Conservation (phyloP, 2,797 vertebrate species). For the Anas acuta region DNA sequence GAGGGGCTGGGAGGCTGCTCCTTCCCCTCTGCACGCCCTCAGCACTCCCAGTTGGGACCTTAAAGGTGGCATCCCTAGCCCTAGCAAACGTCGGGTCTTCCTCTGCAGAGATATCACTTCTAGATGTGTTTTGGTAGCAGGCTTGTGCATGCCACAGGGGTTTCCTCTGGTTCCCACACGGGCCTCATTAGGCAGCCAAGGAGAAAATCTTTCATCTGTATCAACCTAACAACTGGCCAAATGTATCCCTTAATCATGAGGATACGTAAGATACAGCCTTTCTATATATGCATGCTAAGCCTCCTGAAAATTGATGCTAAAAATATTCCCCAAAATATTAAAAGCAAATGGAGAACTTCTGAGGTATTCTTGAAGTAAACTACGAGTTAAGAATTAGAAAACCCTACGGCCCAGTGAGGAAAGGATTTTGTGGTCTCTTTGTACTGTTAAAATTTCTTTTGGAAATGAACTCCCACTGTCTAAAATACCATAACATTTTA, state of each 20-base stretch:
- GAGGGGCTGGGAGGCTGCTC: not conserved
- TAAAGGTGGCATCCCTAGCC: not conserved
- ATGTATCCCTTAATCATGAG: not conserved
- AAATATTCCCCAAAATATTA: conserved; percentile 11
- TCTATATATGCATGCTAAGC: not conserved
- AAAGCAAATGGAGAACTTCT: conserved; percentile 2
- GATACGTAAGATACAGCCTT: not conserved
- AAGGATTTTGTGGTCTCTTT: conserved; percentile 68
- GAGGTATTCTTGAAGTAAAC: not conserved
- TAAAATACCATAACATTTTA: conserved; percentile 76
- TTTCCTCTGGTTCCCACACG: not conserved
- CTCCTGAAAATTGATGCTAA: conserved; percentile 42
- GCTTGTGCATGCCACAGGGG: not conserved
- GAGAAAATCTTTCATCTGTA: not conserved
- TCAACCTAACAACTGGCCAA: not conserved
- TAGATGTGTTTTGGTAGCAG: not conserved
- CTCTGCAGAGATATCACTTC: not conserved
- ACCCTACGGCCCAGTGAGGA: conserved; percentile 48
- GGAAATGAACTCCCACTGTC: conserved; percentile 72
- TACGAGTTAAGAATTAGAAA: conserved; percentile 58
- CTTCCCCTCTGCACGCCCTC: not conserved
- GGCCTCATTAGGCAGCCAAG: not conserved
- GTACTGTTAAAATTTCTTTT: conserved; percentile 72
- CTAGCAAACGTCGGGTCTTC: not conserved
- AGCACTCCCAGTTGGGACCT: not conserved